A percentile compares a stretch with the other conserved stretches of the same genome.
Evolutionary conservation across 2,888 invertebrate species (phyloP).

Genomic region (Drosophila austrosaltans): DNA sequence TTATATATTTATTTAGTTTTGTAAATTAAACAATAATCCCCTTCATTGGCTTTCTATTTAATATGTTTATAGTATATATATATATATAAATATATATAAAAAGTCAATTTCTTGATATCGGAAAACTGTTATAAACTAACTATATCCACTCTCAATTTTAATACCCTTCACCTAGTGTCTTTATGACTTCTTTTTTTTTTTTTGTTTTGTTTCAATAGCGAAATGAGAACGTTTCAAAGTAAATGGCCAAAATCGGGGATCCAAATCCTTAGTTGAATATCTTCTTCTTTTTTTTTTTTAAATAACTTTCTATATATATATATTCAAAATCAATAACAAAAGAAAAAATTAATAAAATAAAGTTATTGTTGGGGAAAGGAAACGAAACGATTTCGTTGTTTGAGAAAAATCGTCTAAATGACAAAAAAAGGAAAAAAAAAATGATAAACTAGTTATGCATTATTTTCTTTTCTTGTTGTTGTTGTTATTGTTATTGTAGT

Average conservation of each 20-base stretch:
- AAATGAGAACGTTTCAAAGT: conserved; percentile 3
- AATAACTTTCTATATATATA: not conserved
- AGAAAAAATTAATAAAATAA: not conserved
- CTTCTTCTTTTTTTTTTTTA: not conserved
- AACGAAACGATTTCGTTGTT: conserved; percentile 5
- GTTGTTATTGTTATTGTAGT: conserved; percentile 14
- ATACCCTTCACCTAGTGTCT: conserved; percentile 7
- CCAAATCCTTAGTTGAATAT: not conserved
- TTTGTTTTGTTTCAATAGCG: not conserved
- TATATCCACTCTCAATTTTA: not conserved
- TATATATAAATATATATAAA: not conserved
- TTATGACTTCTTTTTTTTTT: too few relatives aligned
- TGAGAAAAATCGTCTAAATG: conserved; percentile 14
- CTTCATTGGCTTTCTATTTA: too few relatives aligned
- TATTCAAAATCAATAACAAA: too few relatives aligned
- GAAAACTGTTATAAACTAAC: not conserved
- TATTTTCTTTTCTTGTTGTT: not conserved
- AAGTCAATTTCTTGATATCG: not conserved
- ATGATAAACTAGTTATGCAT: conserved; percentile 1
- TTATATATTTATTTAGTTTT: not conserved
- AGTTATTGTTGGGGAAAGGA: not conserved
- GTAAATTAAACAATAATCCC: too few relatives aligned
- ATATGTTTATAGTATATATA: not conserved
- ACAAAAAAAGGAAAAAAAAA: not conserved
- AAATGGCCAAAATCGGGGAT: not conserved